Conservation (phyloP, 2,113 vertebrate species). For the Calidris pugnax region DNA sequence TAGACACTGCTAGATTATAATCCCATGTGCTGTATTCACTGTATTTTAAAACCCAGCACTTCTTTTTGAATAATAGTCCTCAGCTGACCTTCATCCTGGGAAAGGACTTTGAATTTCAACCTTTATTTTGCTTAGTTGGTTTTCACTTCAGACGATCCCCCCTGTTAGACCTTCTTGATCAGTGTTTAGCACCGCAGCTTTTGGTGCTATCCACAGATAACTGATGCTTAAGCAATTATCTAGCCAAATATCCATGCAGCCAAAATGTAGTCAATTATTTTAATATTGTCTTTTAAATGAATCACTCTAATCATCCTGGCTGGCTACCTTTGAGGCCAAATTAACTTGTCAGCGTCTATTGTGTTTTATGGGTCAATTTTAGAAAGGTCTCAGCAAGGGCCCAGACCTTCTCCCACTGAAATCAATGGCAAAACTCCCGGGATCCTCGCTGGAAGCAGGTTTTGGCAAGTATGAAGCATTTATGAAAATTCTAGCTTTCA, state of each 20-base stretch:
- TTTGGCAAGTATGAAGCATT: not conserved
- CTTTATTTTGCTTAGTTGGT: not conserved
- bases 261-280: slow-evolving; percentile 23
- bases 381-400: not conserved
- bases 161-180: not conserved
- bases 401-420: not conserved
- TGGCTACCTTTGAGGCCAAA: slow-evolving; percentile 29
- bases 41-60: not conserved
- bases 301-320: not conserved
- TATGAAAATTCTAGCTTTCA: slow-evolving; percentile 6
- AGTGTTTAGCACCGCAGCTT: not conserved
- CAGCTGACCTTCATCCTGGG: not conserved
- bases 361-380: slow-evolving; percentile 30
- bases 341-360: slow-evolving; percentile 40
- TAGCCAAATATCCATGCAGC: not conserved
- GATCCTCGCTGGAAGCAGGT: not conserved
- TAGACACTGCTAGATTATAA: not conserved
- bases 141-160: not conserved
- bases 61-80: not conserved
- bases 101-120: not conserved
- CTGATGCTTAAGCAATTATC: not conserved
- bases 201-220: slow-evolving; percentile 15
- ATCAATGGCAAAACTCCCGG: not conserved
- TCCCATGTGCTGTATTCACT: not conserved
- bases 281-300: slow-evolving; percentile 54